phyloP scores from a whole-genome alignment of 53 echinoderm and acorn worm genomes.

The Crossaster papposus region DNA sequence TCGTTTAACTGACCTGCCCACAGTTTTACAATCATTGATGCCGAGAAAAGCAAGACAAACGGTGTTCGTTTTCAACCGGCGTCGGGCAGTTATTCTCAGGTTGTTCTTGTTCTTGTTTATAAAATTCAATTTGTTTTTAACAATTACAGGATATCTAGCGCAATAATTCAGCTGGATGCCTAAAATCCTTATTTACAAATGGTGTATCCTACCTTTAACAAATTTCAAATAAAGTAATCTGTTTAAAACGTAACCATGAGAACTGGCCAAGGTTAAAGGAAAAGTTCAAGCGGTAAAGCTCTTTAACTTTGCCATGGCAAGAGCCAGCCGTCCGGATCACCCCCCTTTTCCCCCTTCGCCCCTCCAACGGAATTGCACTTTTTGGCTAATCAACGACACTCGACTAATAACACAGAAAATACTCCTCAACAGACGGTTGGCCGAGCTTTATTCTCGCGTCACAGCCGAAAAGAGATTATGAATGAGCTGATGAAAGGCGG shows the following conservation, averaged over 20 bases:
- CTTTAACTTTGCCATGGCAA: background rate
- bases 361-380: constrained; percentile 3
- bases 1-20: too few species aligned
- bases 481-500: constrained; percentile 31
- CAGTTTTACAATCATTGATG: too few species aligned
- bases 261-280: background rate
- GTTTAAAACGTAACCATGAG: background rate
- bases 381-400: constrained; percentile 32
- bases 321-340: background rate
- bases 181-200: too few species aligned
- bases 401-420: background rate
- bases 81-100: too few species aligned
- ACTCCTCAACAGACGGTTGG: background rate
- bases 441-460: background rate
- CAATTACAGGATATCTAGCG: too few species aligned
- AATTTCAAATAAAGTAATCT: background rate
- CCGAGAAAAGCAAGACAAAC: too few species aligned
- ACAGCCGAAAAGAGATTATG: background rate
- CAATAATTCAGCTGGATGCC: too few species aligned
- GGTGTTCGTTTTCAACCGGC: too few species aligned
- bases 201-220: background rate
- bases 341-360: background rate
- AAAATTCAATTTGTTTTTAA: too few species aligned
- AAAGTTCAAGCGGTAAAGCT: constrained; percentile 27
- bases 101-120: too few species aligned